Evolutionary conservation across 1,140 invertebrate genomes (phyloP).

Genomic region (Leptonema lineaticorne): DNA sequence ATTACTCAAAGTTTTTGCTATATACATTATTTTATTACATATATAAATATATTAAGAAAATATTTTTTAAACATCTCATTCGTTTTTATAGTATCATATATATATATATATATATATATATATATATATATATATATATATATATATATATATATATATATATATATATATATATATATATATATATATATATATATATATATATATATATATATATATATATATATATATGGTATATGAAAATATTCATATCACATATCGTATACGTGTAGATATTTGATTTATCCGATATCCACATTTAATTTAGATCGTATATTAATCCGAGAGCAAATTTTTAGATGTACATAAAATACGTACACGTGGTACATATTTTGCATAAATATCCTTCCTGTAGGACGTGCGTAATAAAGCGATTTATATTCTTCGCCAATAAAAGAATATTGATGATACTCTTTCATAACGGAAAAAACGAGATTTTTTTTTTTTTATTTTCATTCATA

Average conservation of each 20-base stretch:
- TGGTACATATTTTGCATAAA: no score
- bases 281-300: not conserved
- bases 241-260: not conserved
- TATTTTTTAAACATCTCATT: no score
- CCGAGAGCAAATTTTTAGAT: not conserved
- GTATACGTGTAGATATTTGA: not conserved
- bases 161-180: not conserved
- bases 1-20: no score
- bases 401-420: conserved; percentile 18
- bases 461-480: not conserved
- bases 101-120: not conserved
- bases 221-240: not conserved
- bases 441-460: conserved; percentile 1
- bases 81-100: no score
- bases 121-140: not conserved
- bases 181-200: not conserved
- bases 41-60: no score
- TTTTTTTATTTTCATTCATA: not conserved
- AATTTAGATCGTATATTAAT: conserved; percentile 3
- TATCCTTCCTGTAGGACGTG: not conserved
- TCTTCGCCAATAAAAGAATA: conserved; percentile 14
- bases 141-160: not conserved
- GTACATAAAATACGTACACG: not conserved
- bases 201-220: not conserved
- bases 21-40: no score